These are phyloP conservation scores for Euphonia xanthogaster DNA, from an alignment of 2,797 vertebrate species.

Conservation along the genomic window DNA sequence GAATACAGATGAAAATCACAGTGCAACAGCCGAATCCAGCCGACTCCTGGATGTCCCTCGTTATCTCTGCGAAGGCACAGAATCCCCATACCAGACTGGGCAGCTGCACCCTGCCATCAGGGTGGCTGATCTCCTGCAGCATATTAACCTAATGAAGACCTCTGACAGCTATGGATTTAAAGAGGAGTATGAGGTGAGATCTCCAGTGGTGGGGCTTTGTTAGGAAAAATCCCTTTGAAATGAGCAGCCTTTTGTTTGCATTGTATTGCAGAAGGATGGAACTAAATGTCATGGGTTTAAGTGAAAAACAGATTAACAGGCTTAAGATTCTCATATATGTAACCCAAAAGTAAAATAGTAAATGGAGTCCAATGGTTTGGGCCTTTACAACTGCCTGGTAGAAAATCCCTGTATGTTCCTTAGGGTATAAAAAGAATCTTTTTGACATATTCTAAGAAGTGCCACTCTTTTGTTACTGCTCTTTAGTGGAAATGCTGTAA, in stretches of 20 bases:
- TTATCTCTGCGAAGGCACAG: slow-evolving; percentile 95
- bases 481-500: slow-evolving; percentile 9
- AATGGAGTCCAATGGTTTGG: background rate
- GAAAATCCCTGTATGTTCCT: background rate
- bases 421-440: background rate
- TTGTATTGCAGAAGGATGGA: background rate
- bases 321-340: background rate
- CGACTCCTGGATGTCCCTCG: slow-evolving; percentile 93
- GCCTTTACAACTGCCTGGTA: background rate
- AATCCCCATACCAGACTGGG: slow-evolving; percentile 96
- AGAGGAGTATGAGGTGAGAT: slow-evolving; percentile 96
- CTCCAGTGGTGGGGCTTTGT: slow-evolving; percentile 42
- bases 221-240: background rate
- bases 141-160: slow-evolving; percentile 99
- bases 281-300: background rate
- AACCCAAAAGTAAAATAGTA: background rate
- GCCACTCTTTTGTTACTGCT: background rate
- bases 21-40: slow-evolving; percentile 90
- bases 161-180: slow-evolving; percentile 99
- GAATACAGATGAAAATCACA: slow-evolving; percentile 94
- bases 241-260: background rate
- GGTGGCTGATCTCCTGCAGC: slow-evolving; percentile 96
- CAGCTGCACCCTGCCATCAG: slow-evolving; percentile 98
- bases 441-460: background rate
- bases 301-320: background rate